phyloP scores from a whole-genome alignment of 1,140 invertebrate species.

The Pygmarrhopalites habei region DNA sequence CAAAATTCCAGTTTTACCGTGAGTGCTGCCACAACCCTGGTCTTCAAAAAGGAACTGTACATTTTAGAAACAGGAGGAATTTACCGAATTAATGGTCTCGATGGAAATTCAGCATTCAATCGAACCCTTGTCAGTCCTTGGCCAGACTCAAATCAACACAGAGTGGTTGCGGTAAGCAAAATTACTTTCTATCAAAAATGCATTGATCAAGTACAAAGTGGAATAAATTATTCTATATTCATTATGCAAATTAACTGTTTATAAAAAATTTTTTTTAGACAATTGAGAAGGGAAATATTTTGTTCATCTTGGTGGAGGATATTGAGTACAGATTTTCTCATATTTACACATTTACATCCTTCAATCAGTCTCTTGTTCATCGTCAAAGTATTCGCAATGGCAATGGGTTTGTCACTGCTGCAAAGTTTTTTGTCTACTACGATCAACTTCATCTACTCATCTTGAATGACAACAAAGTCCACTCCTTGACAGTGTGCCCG shows the following conservation, averaged over 20 bases:
- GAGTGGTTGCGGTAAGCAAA: not conserved
- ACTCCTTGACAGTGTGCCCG: slow-evolving; percentile 13
- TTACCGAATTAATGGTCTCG: not conserved
- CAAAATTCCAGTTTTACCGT: not conserved
- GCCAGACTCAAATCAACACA: not conserved
- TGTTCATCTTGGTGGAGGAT: not conserved
- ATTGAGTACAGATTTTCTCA: too few relatives aligned
- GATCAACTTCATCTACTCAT: slow-evolving; percentile 10
- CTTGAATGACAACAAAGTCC: slow-evolving; percentile 11
- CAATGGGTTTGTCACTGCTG: slow-evolving; percentile 1
- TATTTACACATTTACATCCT: not conserved
- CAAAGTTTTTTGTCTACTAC: slow-evolving; percentile 9
- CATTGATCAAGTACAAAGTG: not conserved
- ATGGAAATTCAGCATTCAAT: not conserved
- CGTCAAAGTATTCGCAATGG: slow-evolving; percentile 18
- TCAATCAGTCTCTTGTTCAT: not conserved
- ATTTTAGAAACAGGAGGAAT: not conserved
- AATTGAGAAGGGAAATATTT: not conserved
- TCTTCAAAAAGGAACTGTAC: not conserved
- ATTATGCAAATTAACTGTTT: too few relatives aligned
- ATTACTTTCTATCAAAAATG: not conserved
- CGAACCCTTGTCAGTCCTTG: not conserved
- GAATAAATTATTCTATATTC: not conserved
- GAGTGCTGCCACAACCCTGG: not conserved
- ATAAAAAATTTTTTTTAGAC: not conserved